These are phyloP conservation scores for Eurypyga helias DNA, from an alignment of 2,113 vertebrate species.

Conservation along the genomic window DNA sequence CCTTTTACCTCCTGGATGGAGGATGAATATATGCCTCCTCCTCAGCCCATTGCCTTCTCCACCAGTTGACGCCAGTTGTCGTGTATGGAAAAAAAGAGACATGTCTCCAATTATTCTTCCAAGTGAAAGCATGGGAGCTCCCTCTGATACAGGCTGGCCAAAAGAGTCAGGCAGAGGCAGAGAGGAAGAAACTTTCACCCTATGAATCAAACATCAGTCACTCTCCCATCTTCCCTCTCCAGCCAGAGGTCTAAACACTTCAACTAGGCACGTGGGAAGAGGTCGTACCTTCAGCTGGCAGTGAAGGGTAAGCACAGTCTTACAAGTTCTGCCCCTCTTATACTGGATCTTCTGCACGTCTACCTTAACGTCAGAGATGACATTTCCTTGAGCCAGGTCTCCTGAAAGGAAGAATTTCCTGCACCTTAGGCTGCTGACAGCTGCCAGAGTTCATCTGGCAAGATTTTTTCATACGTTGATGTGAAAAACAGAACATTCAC, in stretches of 20 bases:
- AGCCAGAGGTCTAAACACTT: background rate
- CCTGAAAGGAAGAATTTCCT: constrained; percentile 39
- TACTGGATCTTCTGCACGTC: background rate
- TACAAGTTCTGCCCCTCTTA: background rate
- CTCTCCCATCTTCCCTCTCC: background rate
- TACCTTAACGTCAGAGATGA: constrained; percentile 11
- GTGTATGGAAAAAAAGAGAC: background rate
- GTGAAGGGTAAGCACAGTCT: background rate
- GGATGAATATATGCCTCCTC: background rate
- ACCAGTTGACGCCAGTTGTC: background rate
- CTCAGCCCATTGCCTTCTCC: background rate
- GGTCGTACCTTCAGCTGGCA: background rate
- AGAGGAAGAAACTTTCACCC: background rate
- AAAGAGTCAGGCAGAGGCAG: background rate
- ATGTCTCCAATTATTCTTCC: background rate
- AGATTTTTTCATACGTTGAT: background rate
- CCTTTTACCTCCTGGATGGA: background rate
- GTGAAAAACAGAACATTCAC: constrained; percentile 36
- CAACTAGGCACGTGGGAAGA: background rate
- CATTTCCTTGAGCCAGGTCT: constrained; percentile 35
- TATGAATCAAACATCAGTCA: background rate
- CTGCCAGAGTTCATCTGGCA: constrained; percentile 48
- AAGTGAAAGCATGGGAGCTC: background rate
- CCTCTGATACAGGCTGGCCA: background rate
- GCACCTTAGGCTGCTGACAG: constrained; percentile 44